phyloP scores from a whole-genome alignment of 2,113 vertebrate genomes.

The Fukomys damarensis region DNA sequence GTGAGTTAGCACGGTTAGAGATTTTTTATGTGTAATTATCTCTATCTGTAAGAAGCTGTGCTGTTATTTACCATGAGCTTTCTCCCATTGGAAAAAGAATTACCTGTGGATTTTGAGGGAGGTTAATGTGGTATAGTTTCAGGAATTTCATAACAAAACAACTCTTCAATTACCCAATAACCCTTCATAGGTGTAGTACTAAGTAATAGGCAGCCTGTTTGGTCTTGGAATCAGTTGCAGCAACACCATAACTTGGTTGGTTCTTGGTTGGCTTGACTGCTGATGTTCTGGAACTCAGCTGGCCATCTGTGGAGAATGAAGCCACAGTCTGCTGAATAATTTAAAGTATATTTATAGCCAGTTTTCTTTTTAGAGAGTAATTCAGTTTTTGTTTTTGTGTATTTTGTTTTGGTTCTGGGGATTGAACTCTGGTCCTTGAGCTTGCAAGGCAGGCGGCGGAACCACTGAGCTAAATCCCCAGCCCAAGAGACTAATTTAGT shows the following conservation, averaged over 20 bases:
- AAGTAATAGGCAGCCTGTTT: not conserved
- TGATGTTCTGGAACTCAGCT: not conserved
- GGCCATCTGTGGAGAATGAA: constrained; percentile 41
- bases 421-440: too few species aligned
- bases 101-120: not conserved
- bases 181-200: not conserved
- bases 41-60: not conserved
- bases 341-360: constrained; percentile 51
- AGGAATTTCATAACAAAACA: constrained; percentile 12
- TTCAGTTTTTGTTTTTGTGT: too few species aligned
- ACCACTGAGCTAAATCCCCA: too few species aligned
- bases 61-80: constrained; percentile 24
- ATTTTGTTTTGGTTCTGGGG: too few species aligned
- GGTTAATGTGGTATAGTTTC: constrained; percentile 11
- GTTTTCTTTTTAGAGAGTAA: constrained; percentile 57
- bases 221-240: not conserved
- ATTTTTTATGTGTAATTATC: not conserved
- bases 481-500: constrained; percentile 6
- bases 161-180: not conserved
- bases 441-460: too few species aligned
- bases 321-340: constrained; percentile 4
- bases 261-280: constrained; percentile 25
- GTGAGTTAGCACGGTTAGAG: not conserved
- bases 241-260: not conserved
- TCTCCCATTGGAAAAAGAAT: constrained; percentile 22